Conservation (phyloP, 2,888 invertebrate genomes). For the Macaria liturata region DNA sequence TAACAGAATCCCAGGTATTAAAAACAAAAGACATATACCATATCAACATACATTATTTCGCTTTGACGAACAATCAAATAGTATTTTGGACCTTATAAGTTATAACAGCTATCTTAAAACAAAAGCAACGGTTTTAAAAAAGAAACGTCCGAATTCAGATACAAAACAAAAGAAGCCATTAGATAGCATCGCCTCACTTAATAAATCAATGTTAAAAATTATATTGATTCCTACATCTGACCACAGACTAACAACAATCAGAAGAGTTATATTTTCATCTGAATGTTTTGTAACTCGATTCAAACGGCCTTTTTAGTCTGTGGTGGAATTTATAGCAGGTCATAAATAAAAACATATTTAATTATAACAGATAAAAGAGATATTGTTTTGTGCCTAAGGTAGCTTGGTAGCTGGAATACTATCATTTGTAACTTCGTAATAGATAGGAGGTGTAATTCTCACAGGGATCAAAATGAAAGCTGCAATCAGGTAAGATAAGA, state of each 20-base stretch:
- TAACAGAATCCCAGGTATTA: too few relatives aligned
- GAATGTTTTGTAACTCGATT: background rate
- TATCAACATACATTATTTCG: background rate
- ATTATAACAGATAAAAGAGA: constrained; percentile 20
- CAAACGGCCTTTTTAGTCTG: constrained; percentile 10
- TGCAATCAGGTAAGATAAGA: constrained; percentile 2
- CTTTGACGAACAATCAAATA: constrained; percentile 2
- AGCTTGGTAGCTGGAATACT: constrained; percentile 15
- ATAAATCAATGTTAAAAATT: constrained; percentile 49
- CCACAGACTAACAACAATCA: constrained; percentile 15
- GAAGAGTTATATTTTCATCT: background rate
- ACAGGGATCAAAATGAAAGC: constrained; percentile 10
- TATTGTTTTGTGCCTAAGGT: constrained; percentile 16
- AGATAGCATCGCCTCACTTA: constrained; percentile 47
- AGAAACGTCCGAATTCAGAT: constrained; percentile 28
- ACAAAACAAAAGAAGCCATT: constrained; percentile 51
- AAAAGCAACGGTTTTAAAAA: background rate
- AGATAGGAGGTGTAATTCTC: constrained; percentile 13
- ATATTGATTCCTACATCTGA: constrained; percentile 25
- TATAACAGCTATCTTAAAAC: too few relatives aligned
- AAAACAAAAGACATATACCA: background rate
- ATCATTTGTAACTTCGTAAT: constrained; percentile 25
- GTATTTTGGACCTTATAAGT: constrained; percentile 5
- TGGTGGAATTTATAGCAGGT: constrained; percentile 10
- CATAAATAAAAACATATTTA: constrained; percentile 20